Conservation (phyloP, 2,113 vertebrate species). For the Jacana jacana region DNA sequence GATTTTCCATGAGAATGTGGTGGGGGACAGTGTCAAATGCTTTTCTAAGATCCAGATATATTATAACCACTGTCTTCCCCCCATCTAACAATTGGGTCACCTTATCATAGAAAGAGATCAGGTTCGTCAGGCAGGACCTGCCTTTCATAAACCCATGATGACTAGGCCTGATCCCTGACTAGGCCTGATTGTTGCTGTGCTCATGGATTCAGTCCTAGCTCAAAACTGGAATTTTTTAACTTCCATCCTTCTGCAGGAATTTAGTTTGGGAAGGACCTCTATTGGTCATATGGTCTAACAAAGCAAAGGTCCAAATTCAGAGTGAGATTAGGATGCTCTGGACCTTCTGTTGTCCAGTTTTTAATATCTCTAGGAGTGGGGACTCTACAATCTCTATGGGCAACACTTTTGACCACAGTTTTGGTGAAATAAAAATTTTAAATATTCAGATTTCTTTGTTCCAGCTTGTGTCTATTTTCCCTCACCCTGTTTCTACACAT, state of each 20-base stretch:
- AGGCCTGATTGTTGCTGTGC: background rate
- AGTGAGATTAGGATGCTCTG: background rate
- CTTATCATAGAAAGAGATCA: too few species aligned
- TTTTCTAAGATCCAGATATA: too few species aligned
- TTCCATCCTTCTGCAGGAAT: background rate
- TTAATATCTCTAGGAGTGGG: background rate
- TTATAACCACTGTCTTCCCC: too few species aligned
- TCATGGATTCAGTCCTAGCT: background rate
- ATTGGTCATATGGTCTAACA: background rate
- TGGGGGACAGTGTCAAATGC: too few species aligned
- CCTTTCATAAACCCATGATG: too few species aligned
- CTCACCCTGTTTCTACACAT: background rate
- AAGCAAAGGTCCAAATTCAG: background rate
- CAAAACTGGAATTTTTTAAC: background rate
- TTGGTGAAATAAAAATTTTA: background rate
- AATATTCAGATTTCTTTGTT: background rate
- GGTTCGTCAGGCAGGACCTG: too few species aligned
- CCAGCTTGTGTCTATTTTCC: background rate
- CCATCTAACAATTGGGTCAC: too few species aligned
- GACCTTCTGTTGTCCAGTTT: background rate
- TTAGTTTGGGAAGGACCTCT: background rate
- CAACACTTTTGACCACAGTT: fast-evolving
- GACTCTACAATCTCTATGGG: background rate
- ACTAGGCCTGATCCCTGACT: too few species aligned
- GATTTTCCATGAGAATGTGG: too few species aligned